Evolutionary conservation across 2,888 invertebrate species (phyloP), one percentile per base, ranked within the genome.

Genomic region (Synergus umbraculus): DNA sequence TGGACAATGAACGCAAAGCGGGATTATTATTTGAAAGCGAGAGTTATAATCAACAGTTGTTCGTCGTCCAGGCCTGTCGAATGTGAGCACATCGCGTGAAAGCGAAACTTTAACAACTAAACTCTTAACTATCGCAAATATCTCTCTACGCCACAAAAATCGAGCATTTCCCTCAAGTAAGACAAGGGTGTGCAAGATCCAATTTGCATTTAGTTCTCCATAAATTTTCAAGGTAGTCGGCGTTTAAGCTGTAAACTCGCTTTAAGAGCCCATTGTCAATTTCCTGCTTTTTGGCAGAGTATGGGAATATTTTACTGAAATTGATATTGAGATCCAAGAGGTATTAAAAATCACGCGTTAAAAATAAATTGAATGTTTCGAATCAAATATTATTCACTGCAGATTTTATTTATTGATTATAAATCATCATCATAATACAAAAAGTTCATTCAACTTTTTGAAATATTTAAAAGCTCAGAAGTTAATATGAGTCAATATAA

Each of bases 141-240:
- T 49, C 46, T 13, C 49, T 54, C 4, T 10, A 29, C 49, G 29
- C n/a, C 49, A 22, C 9, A 54, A 73, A 54, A 54, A 41, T 5
- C 2, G 54, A 73, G n/a, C n/a, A 43, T 8, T 60, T 60, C 7
- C 22, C 12, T 4, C 12, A 22, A 22, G 60, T 60, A 10, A n/a
- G 2, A 13, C 18, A 18, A 54, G 73, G 73, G 37, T 69, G 18
- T 44, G 29, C 13, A 54, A 29, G 9, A 73, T 73, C n/a, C 37
- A 73, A 37, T 54, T 73, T 73, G 73, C 54, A 54, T 73, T 73
- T 54, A 54, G 22, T 54, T 73, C 73, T 37, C 49, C 73, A 54
- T 73, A 73, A 73, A 73, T 73, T 73, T 73, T 29, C n/a, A 18
- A 69, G 22, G 46, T 46, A 73, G 10, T 54, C 49, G n/a, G 37